phyloP scores from a whole-genome alignment of 2,113 vertebrate species.

The Anser brachyrhynchus region DNA sequence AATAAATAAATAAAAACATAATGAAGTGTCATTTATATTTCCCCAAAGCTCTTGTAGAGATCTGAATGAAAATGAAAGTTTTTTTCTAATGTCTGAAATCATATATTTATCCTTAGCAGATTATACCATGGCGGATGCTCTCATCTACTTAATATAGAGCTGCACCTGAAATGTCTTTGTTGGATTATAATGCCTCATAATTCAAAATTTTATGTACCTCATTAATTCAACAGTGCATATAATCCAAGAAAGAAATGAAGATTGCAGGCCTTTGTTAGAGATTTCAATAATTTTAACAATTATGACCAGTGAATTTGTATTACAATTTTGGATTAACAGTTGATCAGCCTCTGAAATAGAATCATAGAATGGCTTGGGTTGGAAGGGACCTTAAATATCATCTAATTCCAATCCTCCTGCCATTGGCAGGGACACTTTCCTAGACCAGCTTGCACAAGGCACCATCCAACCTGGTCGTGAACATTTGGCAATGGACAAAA shows the following conservation, averaged over 20 bases:
- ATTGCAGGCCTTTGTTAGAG: not conserved
- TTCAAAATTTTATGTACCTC: not conserved
- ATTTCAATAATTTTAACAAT: not conserved
- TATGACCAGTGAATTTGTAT: not conserved
- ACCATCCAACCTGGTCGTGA: too few relatives aligned
- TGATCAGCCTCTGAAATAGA: not conserved
- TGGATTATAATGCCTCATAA: not conserved
- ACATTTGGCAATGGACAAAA: too few relatives aligned
- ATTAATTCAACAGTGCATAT: not conserved
- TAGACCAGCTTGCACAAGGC: too few relatives aligned
- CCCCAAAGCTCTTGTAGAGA: not conserved
- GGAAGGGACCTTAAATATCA: too few relatives aligned
- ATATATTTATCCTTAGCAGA: not conserved
- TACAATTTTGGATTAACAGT: not conserved
- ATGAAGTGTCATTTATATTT: not conserved
- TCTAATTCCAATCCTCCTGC: too few relatives aligned
- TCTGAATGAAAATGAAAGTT: not conserved
- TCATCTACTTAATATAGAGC: not conserved
- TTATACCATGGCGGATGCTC: not conserved
- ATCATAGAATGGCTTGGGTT: too few relatives aligned
- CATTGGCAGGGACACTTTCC: too few relatives aligned
- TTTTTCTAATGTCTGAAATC: not conserved
- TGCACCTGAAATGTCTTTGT: not conserved
- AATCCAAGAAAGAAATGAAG: not conserved
- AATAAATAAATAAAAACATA: too few relatives aligned